Conservation (phyloP, 2,888 invertebrate genomes). For the Chrysolina oricalcia region DNA sequence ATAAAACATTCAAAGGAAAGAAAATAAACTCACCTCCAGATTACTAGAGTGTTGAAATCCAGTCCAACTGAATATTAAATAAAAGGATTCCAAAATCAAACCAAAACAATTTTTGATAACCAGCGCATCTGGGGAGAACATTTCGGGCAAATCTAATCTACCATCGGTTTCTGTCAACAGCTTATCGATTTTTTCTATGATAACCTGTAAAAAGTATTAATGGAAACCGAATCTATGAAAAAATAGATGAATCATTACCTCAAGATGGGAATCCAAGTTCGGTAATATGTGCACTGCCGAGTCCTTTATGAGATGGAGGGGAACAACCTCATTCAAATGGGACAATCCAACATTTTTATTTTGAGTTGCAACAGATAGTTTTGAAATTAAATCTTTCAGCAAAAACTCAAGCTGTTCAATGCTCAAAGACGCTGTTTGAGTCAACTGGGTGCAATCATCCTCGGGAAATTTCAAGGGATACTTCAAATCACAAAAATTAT, state of each 20-base stretch:
- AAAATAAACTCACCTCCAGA: constrained; percentile 52
- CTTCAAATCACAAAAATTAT: constrained; percentile 61
- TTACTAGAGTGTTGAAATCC: constrained; percentile 69
- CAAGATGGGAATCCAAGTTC: constrained; percentile 67
- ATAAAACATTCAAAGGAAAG: background rate
- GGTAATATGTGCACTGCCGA: constrained; percentile 70
- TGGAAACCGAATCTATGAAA: constrained; percentile 2
- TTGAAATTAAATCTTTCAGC: constrained; percentile 76
- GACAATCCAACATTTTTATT: constrained; percentile 62
- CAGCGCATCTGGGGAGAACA: constrained; percentile 73
- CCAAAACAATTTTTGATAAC: constrained; percentile 72
- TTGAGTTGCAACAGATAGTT: constrained; percentile 72
- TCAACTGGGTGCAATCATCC: constrained; percentile 41
- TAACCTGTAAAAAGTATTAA: constrained; percentile 64
- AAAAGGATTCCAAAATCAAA: constrained; percentile 69
- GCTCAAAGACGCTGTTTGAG: constrained; percentile 54
- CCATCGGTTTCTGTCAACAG: constrained; percentile 74
- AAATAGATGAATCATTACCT: constrained; percentile 31
- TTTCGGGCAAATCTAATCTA: constrained; percentile 74
- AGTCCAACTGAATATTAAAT: constrained; percentile 74
- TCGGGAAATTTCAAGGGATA: constrained; percentile 68
- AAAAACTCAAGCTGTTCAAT: constrained; percentile 71
- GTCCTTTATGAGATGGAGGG: constrained; percentile 67
- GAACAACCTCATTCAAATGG: constrained; percentile 64
- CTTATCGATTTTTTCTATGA: constrained; percentile 63